Conservation (phyloP, 2,797 vertebrate species). For the Acipenser ruthenus region DNA sequence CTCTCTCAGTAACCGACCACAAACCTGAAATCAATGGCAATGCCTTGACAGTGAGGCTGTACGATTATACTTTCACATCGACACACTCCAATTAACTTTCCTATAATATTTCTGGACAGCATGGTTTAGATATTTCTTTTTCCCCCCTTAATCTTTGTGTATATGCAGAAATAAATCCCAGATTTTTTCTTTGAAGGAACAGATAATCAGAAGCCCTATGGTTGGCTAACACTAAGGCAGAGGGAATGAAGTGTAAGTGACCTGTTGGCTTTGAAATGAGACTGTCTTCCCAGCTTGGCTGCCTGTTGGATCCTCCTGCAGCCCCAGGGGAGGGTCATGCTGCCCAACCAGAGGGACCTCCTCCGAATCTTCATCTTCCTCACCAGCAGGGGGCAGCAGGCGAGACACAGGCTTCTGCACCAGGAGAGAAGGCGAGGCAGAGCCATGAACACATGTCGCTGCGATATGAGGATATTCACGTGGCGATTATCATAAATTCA, state of each 20-base stretch:
- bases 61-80: too few species aligned
- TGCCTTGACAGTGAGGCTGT: too few species aligned
- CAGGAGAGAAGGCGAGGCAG: not conserved
- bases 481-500: too few species aligned
- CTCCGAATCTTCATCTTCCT: conserved; percentile 21
- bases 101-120: too few species aligned
- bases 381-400: not conserved
- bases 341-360: conserved; percentile 38
- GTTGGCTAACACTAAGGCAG: not conserved
- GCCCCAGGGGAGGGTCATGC: conserved; percentile 53
- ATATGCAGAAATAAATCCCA: too few species aligned
- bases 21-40: conserved; percentile 40
- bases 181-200: not conserved
- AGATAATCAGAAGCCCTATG: not conserved
- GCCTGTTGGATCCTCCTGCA: conserved; percentile 34
- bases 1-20: conserved; percentile 17
- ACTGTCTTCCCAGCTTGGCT: conserved; percentile 19
- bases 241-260: conserved; percentile 17
- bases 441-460: not conserved
- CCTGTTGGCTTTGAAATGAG: conserved; percentile 23
- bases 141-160: too few species aligned
- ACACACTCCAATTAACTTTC: too few species aligned
- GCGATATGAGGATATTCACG: too few species aligned
- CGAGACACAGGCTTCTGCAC: conserved; percentile 44
- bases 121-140: too few species aligned